Evolutionary conservation across 2,888 invertebrate species (phyloP).

Genomic region (Ellobium chinense): DNA sequence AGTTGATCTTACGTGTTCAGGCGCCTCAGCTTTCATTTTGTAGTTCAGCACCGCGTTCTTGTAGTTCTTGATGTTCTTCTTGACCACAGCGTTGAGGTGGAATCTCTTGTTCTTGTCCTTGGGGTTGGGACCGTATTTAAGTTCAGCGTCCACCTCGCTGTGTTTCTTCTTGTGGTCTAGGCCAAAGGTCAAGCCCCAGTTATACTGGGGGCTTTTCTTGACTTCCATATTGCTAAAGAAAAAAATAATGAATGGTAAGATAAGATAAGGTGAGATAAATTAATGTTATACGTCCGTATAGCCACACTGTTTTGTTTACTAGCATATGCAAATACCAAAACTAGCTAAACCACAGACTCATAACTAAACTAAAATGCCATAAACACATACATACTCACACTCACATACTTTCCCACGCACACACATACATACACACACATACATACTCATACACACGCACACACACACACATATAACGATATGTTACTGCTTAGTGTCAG

Average conservation of each 20-base stretch:
- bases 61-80: conserved; percentile 30
- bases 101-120: conserved; percentile 39
- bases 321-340: no score
- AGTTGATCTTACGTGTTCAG: conserved; percentile 33
- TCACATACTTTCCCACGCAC: no score
- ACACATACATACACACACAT: no score
- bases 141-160: conserved; percentile 40
- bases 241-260: background rate
- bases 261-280: background rate
- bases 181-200: conserved; percentile 50
- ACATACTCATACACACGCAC: no score
- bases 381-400: no score
- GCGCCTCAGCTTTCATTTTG: conserved; percentile 35
- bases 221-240: conserved; percentile 56
- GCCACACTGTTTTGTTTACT: no score
- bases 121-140: conserved; percentile 59
- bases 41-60: conserved; percentile 28
- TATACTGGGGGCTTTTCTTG: conserved; percentile 55
- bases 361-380: no score
- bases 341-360: no score
- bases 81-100: background rate
- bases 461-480: no score
- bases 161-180: conserved; percentile 49
- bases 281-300: conserved; percentile 8
- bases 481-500: no score